These are phyloP conservation scores for Macroramphosus scolopax DNA, from an alignment of 2,797 vertebrate genomes.

Conservation along the genomic window DNA sequence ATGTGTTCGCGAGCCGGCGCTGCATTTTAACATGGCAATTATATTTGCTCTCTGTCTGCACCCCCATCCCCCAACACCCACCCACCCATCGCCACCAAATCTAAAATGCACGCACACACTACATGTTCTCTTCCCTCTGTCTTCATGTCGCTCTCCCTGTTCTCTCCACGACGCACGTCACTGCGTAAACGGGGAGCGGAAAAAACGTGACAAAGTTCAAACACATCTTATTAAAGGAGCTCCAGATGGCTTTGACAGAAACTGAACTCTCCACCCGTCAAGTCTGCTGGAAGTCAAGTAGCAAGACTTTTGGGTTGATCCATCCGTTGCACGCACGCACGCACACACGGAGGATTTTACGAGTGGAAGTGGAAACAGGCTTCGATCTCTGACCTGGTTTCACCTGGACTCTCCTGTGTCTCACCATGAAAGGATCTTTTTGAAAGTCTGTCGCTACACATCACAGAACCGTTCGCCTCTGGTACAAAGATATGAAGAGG, in stretches of 20 bases:
- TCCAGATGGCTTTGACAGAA: slow-evolving; percentile 45
- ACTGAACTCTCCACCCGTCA: slow-evolving; percentile 24
- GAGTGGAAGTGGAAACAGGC: too few relatives aligned
- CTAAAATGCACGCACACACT: slow-evolving; percentile 4
- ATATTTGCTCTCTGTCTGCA: slow-evolving; percentile 31
- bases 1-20: slow-evolving; percentile 26
- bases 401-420: too few relatives aligned
- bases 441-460: too few relatives aligned
- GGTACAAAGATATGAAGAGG: slow-evolving; percentile 36
- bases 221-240: slow-evolving; percentile 40
- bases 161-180: too few relatives aligned
- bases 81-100: slow-evolving; percentile 38
- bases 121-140: slow-evolving; percentile 11
- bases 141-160: too few relatives aligned
- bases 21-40: too few relatives aligned
- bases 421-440: too few relatives aligned
- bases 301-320: slow-evolving; percentile 23
- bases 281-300: slow-evolving; percentile 26
- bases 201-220: too few relatives aligned
- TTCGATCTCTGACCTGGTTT: too few relatives aligned
- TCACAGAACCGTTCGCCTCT: slow-evolving; percentile 26
- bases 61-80: slow-evolving; percentile 38
- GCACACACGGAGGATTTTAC: too few relatives aligned
- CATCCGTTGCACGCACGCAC: too few relatives aligned
- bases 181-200: too few relatives aligned